A percentile compares a stretch with the other conserved stretches of the same genome.
phyloP scores from a whole-genome alignment of 1,140 invertebrate genomes.

The Drosophila eugracilis region DNA sequence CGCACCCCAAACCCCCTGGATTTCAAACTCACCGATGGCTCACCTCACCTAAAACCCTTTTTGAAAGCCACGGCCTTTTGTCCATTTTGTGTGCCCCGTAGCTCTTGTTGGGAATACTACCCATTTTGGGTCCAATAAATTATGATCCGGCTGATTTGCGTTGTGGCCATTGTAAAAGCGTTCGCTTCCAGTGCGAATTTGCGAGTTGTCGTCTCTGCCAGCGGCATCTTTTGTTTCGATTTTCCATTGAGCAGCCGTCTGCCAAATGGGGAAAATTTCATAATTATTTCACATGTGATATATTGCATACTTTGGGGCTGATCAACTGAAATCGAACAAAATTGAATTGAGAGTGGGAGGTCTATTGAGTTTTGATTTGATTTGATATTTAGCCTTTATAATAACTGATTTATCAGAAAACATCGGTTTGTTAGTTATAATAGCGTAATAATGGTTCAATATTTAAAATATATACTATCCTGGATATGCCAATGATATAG shows the following conservation, averaged over 20 bases:
- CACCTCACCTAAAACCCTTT: conserved; percentile 12
- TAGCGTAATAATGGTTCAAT: too few species aligned
- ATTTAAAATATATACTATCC: too few species aligned
- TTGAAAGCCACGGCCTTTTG: conserved; percentile 2
- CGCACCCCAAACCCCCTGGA: conserved; percentile 34
- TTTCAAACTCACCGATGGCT: conserved; percentile 12
- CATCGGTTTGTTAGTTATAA: too few species aligned
- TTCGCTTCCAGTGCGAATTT: conserved; percentile 15
- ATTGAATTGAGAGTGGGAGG: too few species aligned
- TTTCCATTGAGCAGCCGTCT: conserved; percentile 9
- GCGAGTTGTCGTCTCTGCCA: conserved; percentile 16
- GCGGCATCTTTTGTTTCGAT: conserved; percentile 23
- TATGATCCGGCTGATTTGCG: conserved; percentile 77
- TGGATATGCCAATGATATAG: background rate
- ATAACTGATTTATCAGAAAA: too few species aligned
- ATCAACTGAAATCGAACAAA: background rate
- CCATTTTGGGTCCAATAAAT: conserved; percentile 71
- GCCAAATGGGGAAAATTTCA: conserved; percentile 23
- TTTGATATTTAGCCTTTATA: too few species aligned
- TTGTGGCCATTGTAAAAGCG: conserved; percentile 39
- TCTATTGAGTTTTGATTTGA: too few species aligned
- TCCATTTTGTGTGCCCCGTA: conserved; percentile 11
- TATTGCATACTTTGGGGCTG: conserved; percentile 22
- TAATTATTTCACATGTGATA: conserved; percentile 32
- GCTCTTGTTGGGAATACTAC: conserved; percentile 34